Base-by-base conservation (phyloP, 2,113 vertebrate genomes). In the Chlorocebus sabaeus region DNA sequence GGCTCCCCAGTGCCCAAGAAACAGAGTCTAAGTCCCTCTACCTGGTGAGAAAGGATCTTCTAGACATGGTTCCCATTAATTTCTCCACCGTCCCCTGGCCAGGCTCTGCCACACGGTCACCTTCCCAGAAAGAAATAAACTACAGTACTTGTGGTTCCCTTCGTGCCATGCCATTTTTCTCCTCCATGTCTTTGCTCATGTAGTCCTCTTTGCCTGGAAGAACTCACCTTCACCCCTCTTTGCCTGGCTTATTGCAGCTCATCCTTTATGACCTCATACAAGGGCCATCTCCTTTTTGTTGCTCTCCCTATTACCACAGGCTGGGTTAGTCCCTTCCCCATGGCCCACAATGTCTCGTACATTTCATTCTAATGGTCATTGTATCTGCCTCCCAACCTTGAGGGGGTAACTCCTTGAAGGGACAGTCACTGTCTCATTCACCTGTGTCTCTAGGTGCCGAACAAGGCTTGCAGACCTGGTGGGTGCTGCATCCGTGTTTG, bases 401-500 rank as follows among this genome's bases (percentile, higher is more conserved):
- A 61, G 11, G 43, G 82, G 9, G 52, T 32, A 86, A 73, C 25
- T 72, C 38, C 79, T 48, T 23, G 88, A 83, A 67, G 61, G 2
- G 25, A 90, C 18, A n/a, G 16, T 2, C 23, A 1, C 48, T 43
- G 27, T 38, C 30, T 57, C 76, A 17, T 61, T 75, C 27, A 1
- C n/a, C 48, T 23, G 12, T 6, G 12, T 57, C 76, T 84, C 80
- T 55, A 61, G 67, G 64, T 11, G n/a, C 86, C 18, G 61, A 2
- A 16, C 40, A 25, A 70, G 35, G 68, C 48, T 57, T 23, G 27
- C 1, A 5, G 16, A 5, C 20, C 3, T 13, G 13, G 50, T 12
- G 14, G 75, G 57, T 2, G 10, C 17, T 6, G 1, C 59, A 5
- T 16, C 7, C 6, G 0, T 30, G 40, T 35, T 8, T 57, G 27